Evolutionary conservation across 1,140 invertebrate genomes (phyloP).

Genomic region (Brachionus rubens): DNA sequence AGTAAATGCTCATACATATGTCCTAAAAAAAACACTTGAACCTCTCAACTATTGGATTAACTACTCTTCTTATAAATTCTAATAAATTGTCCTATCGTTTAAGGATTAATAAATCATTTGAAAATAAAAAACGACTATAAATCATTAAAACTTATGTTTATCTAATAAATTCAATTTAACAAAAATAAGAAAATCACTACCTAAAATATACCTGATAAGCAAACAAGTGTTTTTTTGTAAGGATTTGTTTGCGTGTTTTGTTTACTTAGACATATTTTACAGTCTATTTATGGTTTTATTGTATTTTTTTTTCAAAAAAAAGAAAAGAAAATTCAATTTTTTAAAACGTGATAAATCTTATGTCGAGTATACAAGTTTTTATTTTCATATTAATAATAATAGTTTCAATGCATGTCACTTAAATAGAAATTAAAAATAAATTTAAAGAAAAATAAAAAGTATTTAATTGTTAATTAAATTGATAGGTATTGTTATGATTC

Average conservation of each 20-base stretch:
- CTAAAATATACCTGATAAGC: neutral
- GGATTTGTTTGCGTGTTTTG: neutral
- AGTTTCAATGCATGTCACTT: neutral
- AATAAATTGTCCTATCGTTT: too few relatives aligned
- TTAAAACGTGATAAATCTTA: slow-evolving; percentile 31
- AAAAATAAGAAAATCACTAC: neutral
- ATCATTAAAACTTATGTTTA: too few relatives aligned
- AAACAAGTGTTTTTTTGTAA: too few relatives aligned
- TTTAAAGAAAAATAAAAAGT: neutral
- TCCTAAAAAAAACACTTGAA: too few relatives aligned
- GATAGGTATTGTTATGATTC: slow-evolving; percentile 15
- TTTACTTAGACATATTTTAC: neutral
- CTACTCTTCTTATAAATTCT: too few relatives aligned
- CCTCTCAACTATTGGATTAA: too few relatives aligned
- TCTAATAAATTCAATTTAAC: too few relatives aligned
- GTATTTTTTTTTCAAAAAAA: neutral
- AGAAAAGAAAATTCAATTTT: neutral
- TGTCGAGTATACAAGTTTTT: slow-evolving; percentile 26
- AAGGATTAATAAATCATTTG: too few relatives aligned
- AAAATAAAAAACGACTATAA: too few relatives aligned
- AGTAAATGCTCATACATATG: too few relatives aligned
- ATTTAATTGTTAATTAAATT: slow-evolving; percentile 41
- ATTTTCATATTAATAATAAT: slow-evolving; percentile 19
- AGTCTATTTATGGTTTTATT: neutral
- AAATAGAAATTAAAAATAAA: slow-evolving; percentile 9